phyloP scores from a whole-genome alignment of 1,140 invertebrate species.

The Bombus impatiens region DNA sequence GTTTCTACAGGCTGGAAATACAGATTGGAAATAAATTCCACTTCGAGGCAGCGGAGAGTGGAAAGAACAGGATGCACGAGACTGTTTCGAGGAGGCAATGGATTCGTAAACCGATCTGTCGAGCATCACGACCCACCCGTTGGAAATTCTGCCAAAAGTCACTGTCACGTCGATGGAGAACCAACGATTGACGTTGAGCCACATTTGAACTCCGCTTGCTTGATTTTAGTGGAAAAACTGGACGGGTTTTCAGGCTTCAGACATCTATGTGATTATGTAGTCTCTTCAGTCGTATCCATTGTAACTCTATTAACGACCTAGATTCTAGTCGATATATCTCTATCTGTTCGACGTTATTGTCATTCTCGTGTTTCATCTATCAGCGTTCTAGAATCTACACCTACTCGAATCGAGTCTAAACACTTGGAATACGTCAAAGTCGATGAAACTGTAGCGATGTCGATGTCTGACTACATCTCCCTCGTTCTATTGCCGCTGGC shows the following conservation, averaged over 20 bases:
- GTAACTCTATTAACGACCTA: background rate
- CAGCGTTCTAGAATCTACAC: background rate
- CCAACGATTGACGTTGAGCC: background rate
- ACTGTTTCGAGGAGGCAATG: background rate
- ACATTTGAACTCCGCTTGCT: background rate
- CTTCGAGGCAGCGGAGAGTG: background rate
- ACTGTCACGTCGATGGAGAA: background rate
- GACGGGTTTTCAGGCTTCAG: background rate
- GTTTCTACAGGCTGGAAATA: background rate
- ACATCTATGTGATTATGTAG: background rate
- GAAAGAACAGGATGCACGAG: background rate
- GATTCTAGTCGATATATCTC: background rate
- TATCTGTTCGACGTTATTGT: background rate
- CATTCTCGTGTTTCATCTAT: background rate
- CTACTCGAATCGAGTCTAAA: background rate
- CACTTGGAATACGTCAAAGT: background rate
- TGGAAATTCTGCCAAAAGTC: background rate
- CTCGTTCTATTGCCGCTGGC: background rate
- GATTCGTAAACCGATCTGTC: conserved; percentile 5
- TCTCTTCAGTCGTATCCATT: background rate
- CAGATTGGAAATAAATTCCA: conserved; percentile 34
- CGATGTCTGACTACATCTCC: background rate
- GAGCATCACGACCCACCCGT: background rate
- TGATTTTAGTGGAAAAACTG: background rate
- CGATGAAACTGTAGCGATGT: background rate